Conservation (phyloP, 2,888 invertebrate genomes). For the Drosophila falleni region DNA sequence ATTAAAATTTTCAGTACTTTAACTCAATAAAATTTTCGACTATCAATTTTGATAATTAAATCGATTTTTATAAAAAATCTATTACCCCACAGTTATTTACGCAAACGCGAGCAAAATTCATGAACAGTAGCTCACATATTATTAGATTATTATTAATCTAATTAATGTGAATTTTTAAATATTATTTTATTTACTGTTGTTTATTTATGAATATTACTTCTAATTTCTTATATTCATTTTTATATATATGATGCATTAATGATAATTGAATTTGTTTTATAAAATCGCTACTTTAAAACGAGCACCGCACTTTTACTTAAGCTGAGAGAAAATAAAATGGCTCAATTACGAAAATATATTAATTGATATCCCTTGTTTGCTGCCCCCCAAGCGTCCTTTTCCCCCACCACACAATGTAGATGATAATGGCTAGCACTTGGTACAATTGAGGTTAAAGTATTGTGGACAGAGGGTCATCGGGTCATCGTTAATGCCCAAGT, state of each 20-base stretch:
- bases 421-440: conserved; percentile 49
- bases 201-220: not conserved
- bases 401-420: conserved; percentile 1
- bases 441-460: conserved; percentile 41
- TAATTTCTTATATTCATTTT: not conserved
- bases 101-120: too few species aligned
- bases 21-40: too few species aligned
- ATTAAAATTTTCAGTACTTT: too few species aligned
- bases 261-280: too few species aligned
- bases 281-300: not conserved
- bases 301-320: conserved; percentile 6
- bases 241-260: not conserved
- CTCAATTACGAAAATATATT: conserved; percentile 22
- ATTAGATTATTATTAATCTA: too few species aligned
- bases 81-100: too few species aligned
- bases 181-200: not conserved
- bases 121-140: too few species aligned
- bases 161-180: too few species aligned
- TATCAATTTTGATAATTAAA: too few species aligned
- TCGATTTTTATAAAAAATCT: too few species aligned
- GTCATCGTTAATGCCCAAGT: conserved; percentile 40
- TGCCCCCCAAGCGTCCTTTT: not conserved
- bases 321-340: not conserved
- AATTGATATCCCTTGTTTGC: conserved; percentile 22
- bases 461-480: conserved; percentile 32